Percentiles rank a stretch among this genome's conserved stretches.
phyloP scores from a whole-genome alignment of 2,888 invertebrate genomes.

The Aphidius colemani region DNA sequence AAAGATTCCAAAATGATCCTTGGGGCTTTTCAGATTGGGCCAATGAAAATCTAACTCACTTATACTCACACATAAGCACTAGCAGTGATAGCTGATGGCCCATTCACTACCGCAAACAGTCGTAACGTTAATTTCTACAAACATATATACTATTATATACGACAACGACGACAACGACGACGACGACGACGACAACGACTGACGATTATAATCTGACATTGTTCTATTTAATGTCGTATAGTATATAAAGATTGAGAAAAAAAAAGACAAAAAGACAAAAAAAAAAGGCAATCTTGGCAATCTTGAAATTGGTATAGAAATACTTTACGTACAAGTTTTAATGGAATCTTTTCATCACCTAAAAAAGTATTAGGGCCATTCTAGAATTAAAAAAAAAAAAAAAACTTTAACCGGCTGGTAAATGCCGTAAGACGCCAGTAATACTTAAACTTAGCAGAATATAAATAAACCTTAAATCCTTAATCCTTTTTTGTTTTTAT shows the following conservation, averaged over 20 bases:
- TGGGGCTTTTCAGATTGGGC: conserved; percentile 36
- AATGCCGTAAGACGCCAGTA: conserved; percentile 53
- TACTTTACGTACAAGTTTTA: too few species aligned
- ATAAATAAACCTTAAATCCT: conserved; percentile 61
- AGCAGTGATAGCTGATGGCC: conserved; percentile 27
- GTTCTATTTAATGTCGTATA: not conserved
- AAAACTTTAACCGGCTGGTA: conserved; percentile 46
- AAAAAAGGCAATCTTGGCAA: not conserved
- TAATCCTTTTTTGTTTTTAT: conserved; percentile 58
- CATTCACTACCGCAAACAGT: conserved; percentile 36
- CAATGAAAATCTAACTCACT: conserved; percentile 33
- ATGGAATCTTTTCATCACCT: too few species aligned
- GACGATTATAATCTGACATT: too few species aligned
- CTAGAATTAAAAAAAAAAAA: conserved; percentile 14
- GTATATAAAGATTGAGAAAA: not conserved
- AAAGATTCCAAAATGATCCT: conserved; percentile 29
- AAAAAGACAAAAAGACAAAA: not conserved
- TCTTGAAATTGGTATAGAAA: not conserved
- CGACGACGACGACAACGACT: too few species aligned
- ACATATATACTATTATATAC: not conserved
- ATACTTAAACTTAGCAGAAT: conserved; percentile 57
- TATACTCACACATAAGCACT: not conserved
- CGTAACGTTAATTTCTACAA: conserved; percentile 51
- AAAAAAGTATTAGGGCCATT: too few species aligned
- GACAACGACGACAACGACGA: too few species aligned